phyloP scores from a whole-genome alignment of 2,888 invertebrate species.

The Phyllotreta striolata region DNA sequence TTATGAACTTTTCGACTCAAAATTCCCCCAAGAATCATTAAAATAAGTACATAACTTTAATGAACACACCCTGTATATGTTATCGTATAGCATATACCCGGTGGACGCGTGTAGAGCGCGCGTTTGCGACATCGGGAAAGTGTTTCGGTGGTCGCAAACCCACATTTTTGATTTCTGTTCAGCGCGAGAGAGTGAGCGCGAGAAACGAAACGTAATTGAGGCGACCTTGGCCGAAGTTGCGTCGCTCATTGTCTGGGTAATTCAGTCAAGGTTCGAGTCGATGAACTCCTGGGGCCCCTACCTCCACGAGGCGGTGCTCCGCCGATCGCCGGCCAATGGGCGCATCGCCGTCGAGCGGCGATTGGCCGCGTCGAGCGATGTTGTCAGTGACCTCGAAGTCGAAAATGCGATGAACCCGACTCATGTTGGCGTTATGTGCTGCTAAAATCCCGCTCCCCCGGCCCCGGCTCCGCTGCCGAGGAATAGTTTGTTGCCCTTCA shows the following conservation, averaged over 20 bases:
- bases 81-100: too few relatives aligned
- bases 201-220: conserved; percentile 44
- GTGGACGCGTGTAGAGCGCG: not conserved
- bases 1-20: too few relatives aligned
- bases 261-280: conserved; percentile 88
- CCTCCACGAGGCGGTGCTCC: conserved; percentile 55
- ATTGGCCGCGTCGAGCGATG: conserved; percentile 66
- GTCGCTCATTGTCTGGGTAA: conserved; percentile 72
- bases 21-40: too few relatives aligned
- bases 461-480: conserved; percentile 43
- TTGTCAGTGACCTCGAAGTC: conserved; percentile 88
- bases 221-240: conserved; percentile 59
- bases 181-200: conserved; percentile 51
- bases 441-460: conserved; percentile 62
- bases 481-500: conserved; percentile 58
- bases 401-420: conserved; percentile 78
- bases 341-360: conserved; percentile 58
- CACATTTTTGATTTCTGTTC: conserved; percentile 52
- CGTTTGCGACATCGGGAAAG: not conserved
- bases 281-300: conserved; percentile 68
- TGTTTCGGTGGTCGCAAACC: not conserved
- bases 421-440: conserved; percentile 62
- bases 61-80: too few relatives aligned
- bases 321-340: conserved; percentile 54
- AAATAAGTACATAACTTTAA: too few relatives aligned